Evolutionary conservation across 1,140 invertebrate species (phyloP).

Genomic region (Coptotermes formosanus): DNA sequence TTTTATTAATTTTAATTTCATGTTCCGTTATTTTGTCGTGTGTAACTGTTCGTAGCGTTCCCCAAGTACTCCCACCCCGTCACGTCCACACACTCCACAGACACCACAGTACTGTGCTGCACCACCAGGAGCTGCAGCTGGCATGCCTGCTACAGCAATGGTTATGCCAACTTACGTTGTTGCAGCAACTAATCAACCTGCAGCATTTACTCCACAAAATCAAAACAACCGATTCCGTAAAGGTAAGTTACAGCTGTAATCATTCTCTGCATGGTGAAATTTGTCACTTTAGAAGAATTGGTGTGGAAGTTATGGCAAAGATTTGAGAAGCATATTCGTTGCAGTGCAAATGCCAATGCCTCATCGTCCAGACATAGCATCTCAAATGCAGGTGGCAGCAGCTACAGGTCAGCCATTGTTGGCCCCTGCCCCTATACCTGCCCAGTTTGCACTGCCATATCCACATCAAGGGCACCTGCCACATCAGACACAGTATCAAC

Average conservation of each 20-base stretch:
- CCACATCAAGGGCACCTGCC: slow-evolving; percentile 46
- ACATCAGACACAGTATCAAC: slow-evolving; percentile 39
- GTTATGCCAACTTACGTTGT: slow-evolving; percentile 49
- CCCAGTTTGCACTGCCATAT: slow-evolving; percentile 43
- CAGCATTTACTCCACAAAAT: slow-evolving; percentile 33
- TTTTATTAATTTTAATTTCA: neutral
- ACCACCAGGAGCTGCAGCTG: slow-evolving; percentile 39
- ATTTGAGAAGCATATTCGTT: neutral
- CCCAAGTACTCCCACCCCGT: slow-evolving; percentile 64
- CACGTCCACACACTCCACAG: slow-evolving; percentile 79
- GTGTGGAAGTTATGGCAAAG: too few relatives aligned
- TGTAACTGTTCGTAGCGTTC: slow-evolving; percentile 52
- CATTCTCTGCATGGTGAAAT: slow-evolving; percentile 1
- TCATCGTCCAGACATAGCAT: slow-evolving; percentile 57
- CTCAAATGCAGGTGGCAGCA: slow-evolving; percentile 68
- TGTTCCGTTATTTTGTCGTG: too few relatives aligned
- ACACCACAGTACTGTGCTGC: slow-evolving; percentile 61
- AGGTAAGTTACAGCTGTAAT: slow-evolving; percentile 32
- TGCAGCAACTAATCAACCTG: slow-evolving; percentile 40
- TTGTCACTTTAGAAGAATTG: too few relatives aligned
- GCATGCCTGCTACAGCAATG: slow-evolving; percentile 47
- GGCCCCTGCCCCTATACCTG: slow-evolving; percentile 61
- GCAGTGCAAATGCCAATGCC: slow-evolving; percentile 20
- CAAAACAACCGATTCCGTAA: slow-evolving; percentile 40
- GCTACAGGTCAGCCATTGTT: slow-evolving; percentile 82